Conservation (phyloP, 2,797 vertebrate species). For the Tragelaphus oryx region DNA sequence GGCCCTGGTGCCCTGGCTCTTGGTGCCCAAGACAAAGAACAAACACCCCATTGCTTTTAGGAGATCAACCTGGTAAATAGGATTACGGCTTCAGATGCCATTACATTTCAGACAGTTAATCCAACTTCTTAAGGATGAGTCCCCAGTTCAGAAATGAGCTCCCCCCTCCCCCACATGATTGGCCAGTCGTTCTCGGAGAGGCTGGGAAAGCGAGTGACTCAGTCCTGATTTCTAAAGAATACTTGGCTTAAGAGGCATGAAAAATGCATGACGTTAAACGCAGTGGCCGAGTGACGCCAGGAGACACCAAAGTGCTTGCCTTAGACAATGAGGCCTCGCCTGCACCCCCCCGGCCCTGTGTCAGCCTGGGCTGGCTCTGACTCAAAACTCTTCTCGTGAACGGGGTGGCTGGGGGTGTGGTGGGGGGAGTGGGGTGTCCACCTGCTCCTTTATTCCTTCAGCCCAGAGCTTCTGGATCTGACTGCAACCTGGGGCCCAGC, state of each 20-base stretch:
- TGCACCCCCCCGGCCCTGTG: fast-evolving
- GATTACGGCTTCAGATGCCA: fast-evolving
- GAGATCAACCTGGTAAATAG: not conserved
- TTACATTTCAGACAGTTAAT: not conserved
- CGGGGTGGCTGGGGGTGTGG: not conserved
- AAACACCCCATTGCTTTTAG: not conserved
- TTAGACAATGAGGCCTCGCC: fast-evolving
- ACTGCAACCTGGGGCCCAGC: not conserved
- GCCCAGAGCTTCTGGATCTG: not conserved
- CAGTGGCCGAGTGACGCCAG: fast-evolving
- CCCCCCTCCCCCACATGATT: fast-evolving
- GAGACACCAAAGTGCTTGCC: fast-evolving
- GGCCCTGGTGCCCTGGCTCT: not conserved
- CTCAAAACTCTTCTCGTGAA: not conserved
- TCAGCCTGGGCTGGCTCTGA: not conserved
- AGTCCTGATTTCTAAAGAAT: not conserved
- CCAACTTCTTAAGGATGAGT: not conserved
- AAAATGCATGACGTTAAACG: not conserved
- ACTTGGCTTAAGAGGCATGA: not conserved
- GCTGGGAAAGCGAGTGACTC: not conserved
- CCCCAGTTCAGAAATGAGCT: not conserved
- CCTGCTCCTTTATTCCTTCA: not conserved
- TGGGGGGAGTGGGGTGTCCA: not conserved
- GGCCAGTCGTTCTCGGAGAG: not conserved
- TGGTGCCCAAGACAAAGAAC: not conserved